These are phyloP conservation scores for Aplysina aerophoba DNA, from an alignment of 37 sponge, comb jelly and placozoan species.

Conservation along the genomic window DNA sequence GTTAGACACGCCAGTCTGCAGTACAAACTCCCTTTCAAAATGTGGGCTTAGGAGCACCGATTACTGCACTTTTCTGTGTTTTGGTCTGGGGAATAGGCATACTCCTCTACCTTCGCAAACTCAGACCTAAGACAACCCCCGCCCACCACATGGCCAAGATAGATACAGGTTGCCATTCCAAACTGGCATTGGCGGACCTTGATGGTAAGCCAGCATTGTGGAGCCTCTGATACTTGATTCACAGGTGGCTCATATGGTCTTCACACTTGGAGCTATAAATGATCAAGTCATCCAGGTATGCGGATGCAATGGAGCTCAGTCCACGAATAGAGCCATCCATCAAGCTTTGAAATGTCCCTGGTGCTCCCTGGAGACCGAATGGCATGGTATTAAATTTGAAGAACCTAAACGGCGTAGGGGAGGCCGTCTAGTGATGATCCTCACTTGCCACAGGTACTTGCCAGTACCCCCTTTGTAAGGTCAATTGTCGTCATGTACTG, in stretches of 20 bases:
- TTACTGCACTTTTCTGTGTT: too few species aligned
- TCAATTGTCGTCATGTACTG: constrained; percentile 50
- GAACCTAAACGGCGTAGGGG: not conserved
- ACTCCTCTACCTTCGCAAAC: constrained; percentile 37
- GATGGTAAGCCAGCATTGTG: constrained; percentile 36
- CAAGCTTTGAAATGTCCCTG: constrained; percentile 33
- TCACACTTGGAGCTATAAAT: constrained; percentile 43
- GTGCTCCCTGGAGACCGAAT: constrained; percentile 19
- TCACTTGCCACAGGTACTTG: constrained; percentile 35
- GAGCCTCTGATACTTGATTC: constrained; percentile 26
- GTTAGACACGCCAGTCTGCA: constrained; percentile 62
- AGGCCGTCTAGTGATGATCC: constrained; percentile 47
- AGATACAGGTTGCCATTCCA: constrained; percentile 40
- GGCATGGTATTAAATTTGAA: not conserved
- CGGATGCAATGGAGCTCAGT: constrained; percentile 20
- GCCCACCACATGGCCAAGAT: constrained; percentile 63
- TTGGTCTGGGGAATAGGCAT: too few species aligned
- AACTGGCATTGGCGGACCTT: constrained; percentile 62
- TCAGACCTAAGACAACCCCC: constrained; percentile 44
- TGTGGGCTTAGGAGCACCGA: constrained; percentile 55
- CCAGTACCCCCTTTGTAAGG: constrained; percentile 56
- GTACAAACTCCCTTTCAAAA: constrained; percentile 27
- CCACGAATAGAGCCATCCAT: constrained; percentile 15
- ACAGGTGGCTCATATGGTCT: too few species aligned
- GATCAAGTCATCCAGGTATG: constrained; percentile 44